phyloP scores from a whole-genome alignment of 1,140 invertebrate genomes.

The Aphelenchoides besseyi region DNA sequence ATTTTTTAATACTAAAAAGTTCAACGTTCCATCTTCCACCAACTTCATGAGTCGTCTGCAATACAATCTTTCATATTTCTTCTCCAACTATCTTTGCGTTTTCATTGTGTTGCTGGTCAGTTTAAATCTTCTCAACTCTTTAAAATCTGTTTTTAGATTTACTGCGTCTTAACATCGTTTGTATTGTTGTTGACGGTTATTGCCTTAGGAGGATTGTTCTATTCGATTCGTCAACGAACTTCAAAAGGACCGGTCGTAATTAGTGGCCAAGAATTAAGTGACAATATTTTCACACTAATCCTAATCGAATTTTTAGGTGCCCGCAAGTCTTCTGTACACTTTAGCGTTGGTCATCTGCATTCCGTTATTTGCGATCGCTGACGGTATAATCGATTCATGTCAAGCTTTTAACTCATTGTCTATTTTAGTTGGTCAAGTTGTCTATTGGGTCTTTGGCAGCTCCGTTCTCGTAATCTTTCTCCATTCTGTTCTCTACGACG shows the following conservation, averaged over 20 bases:
- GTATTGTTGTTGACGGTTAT: constrained; percentile 43
- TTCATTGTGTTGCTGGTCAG: constrained; percentile 40
- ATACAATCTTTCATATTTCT: constrained; percentile 35
- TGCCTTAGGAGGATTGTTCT: constrained; percentile 38
- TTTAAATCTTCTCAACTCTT: constrained; percentile 12
- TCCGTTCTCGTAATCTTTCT: constrained; percentile 39
- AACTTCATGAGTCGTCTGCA: constrained; percentile 37
- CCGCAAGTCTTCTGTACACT: constrained; percentile 42
- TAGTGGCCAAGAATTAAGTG: constrained; percentile 37
- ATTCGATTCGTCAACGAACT: constrained; percentile 40
- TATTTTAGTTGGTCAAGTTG: too few species aligned
- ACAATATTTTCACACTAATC: too few species aligned
- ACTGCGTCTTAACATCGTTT: constrained; percentile 45
- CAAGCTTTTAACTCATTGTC: too few species aligned
- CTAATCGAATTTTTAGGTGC: constrained; percentile 35
- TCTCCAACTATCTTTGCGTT: constrained; percentile 44
- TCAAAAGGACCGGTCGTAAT: constrained; percentile 41
- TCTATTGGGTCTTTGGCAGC: constrained; percentile 47
- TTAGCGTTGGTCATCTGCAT: constrained; percentile 43
- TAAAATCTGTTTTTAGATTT: constrained; percentile 31
- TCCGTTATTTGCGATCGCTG: constrained; percentile 41
- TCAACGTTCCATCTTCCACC: constrained; percentile 27
- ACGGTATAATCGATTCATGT: too few species aligned
- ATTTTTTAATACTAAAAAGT: constrained; percentile 39
- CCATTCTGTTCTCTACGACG: constrained; percentile 40